Evolutionary conservation across 2,888 invertebrate species (phyloP).

Genomic region (Melikaiella ostensackeni): DNA sequence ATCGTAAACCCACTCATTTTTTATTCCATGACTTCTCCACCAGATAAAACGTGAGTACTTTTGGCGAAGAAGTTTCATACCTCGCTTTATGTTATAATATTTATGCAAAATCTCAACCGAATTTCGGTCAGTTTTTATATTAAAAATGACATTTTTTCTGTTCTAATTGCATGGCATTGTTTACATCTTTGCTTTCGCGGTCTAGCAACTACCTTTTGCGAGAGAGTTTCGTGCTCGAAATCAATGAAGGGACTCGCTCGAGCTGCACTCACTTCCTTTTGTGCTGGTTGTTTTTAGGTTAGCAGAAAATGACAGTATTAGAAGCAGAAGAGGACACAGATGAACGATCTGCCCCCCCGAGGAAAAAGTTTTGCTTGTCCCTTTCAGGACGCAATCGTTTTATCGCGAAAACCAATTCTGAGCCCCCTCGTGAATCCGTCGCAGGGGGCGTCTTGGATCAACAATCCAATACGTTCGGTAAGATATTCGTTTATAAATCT

Average conservation of each 20-base stretch:
- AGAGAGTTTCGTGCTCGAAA: conserved; percentile 31
- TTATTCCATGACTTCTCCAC: conserved; percentile 55
- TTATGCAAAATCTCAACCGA: not conserved
- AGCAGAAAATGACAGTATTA: conserved; percentile 79
- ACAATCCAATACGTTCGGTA: conserved; percentile 16
- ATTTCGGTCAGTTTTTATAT: not conserved
- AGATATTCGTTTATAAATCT: conserved; percentile 23
- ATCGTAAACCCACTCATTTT: conserved; percentile 21
- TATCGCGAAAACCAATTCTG: conserved; percentile 57
- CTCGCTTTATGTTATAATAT: not conserved
- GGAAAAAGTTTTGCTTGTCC: conserved; percentile 77
- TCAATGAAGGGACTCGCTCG: conserved; percentile 1
- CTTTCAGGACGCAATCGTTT: conserved; percentile 64
- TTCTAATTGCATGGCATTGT: not conserved
- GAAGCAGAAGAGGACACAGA: conserved; percentile 78
- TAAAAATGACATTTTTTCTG: not conserved
- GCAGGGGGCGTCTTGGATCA: conserved; percentile 35
- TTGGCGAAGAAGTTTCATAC: not conserved
- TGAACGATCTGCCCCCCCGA: conserved; percentile 76
- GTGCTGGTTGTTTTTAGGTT: conserved; percentile 66
- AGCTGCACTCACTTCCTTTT: conserved; percentile 7
- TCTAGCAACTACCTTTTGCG: not conserved
- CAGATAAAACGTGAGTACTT: conserved; percentile 50
- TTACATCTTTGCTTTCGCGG: not conserved
- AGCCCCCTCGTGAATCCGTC: conserved; percentile 65